Conservation (phyloP, 2,113 vertebrate genomes). For the Neoarius graeffei region DNA sequence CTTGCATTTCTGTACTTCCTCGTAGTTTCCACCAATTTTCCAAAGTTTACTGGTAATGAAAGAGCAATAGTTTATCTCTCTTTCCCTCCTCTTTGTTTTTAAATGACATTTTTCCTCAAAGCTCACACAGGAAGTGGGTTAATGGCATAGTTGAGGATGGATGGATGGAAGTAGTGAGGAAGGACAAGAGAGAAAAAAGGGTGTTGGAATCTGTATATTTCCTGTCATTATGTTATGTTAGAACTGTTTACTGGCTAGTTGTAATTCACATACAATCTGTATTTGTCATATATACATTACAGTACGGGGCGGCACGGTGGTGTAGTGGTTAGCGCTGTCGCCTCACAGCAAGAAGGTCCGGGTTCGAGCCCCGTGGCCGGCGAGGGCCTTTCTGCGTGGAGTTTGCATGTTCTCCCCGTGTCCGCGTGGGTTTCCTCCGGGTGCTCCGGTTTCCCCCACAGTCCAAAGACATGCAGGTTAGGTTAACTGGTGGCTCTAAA, state of each 20-base stretch:
- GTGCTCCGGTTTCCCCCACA: too few species aligned
- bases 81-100: not conserved
- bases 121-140: constrained; percentile 86
- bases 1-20: constrained; percentile 7
- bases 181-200: constrained; percentile 45
- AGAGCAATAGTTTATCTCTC: constrained; percentile 11
- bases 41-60: constrained; percentile 25
- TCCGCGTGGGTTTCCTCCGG: too few species aligned
- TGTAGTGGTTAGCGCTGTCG: too few species aligned
- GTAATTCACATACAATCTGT: not conserved
- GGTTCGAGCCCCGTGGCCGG: too few species aligned
- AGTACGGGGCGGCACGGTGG: too few species aligned
- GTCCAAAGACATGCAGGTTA: too few species aligned
- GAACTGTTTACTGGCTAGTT: constrained; percentile 20
- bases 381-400: too few species aligned
- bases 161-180: constrained; percentile 69
- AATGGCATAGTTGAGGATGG: constrained; percentile 80
- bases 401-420: too few species aligned
- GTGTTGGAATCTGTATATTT: constrained; percentile 80
- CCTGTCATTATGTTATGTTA: constrained; percentile 71
- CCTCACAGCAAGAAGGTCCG: too few species aligned
- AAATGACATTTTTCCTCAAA: constrained; percentile 57
- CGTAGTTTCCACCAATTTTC: constrained; percentile 21
- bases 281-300: not conserved
- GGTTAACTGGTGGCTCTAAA: too few species aligned